phyloP scores from a whole-genome alignment of 2,888 invertebrate species.

The Pristionchus arcanus region DNA sequence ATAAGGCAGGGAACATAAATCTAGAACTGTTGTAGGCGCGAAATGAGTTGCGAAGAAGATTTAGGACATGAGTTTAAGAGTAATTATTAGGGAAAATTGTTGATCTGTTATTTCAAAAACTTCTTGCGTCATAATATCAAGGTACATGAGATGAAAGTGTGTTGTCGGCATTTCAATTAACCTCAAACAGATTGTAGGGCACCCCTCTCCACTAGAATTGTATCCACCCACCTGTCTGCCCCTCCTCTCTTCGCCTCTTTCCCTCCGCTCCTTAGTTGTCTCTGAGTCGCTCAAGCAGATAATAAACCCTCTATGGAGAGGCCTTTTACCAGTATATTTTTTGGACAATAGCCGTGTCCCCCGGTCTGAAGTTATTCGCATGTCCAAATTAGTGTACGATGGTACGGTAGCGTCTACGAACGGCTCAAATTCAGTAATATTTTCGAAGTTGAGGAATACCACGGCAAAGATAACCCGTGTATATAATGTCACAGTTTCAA shows the following conservation, averaged over 20 bases:
- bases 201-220: neutral
- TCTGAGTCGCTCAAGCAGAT: conserved; percentile 48
- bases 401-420: neutral
- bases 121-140: neutral
- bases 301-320: conserved; percentile 32
- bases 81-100: neutral
- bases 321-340: neutral
- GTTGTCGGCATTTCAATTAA: neutral
- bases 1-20: neutral
- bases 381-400: conserved; percentile 15
- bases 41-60: neutral
- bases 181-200: neutral
- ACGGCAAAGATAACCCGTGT: neutral
- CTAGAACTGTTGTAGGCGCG: neutral
- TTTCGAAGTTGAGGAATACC: neutral
- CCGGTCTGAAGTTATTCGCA: neutral
- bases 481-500: neutral
- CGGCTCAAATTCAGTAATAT: neutral
- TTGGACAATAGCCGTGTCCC: neutral
- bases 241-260: neutral
- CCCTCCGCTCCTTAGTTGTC: conserved; percentile 28
- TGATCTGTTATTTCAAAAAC: neutral
- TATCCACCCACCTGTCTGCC: conserved; percentile 13
- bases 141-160: neutral
- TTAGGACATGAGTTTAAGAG: neutral